Base-by-base conservation (phyloP, 2,797 vertebrate genomes). In the Pipistrellus pipistrellus region DNA sequence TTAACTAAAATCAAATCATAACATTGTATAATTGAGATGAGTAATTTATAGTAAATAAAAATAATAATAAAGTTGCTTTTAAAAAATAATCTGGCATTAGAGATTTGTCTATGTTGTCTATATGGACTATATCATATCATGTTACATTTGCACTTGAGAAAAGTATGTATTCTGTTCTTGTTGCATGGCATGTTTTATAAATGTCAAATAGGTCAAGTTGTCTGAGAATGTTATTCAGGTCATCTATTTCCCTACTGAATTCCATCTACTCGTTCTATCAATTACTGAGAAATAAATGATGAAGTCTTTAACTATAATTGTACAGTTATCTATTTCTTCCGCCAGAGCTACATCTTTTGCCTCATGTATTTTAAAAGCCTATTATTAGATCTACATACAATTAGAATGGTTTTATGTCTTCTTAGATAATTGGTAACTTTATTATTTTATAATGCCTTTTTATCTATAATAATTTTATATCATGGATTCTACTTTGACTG, bases 381-480 rank as follows among this genome's bases (percentile, higher is more conserved):
- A 7, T 72, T 27, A 57, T 38, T 85, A 75, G 12, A 80, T 35
- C 17, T 53, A 44, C 59, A 25, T 80, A 73, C 46, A 69, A 32
- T 72, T 35, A 86, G 14, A 46, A 59, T 32, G 51, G 10, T 71
- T 72, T 44, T 59, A 23, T 51, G 48, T 48, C 48, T 75, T 91
- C 41, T 77, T 91, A 57, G 51, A 77, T 41, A 69, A 68, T 21
- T 27, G 14, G 55, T 72, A 21, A 17, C 5, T 80, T 62, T 80
- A 44, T 64, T 27, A 92, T 87, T 86, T 73, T 72, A 32, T 64
- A 85, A 62, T 92, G 25, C 25, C n/a, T n/a, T 48, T 59, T 59
- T 86, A 62, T 18, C 32, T 78, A 55, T 44, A 68, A 71, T 32
- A 71, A 72, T 81, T 78, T 15, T 20, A 59, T 51, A 76, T 78